Conservation (phyloP, 2,888 invertebrate species). For the Cosmopolites sordidus region DNA sequence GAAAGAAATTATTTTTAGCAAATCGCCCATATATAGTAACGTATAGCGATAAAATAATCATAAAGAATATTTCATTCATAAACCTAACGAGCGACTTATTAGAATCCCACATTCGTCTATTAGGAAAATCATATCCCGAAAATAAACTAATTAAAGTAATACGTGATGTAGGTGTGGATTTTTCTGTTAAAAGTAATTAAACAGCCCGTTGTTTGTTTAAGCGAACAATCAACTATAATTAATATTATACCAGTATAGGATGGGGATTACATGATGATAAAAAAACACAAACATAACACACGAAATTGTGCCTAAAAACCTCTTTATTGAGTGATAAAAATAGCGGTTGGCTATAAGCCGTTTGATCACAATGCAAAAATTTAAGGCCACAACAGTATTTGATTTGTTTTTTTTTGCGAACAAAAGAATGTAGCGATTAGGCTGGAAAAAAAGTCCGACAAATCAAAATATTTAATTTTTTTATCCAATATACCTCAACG, state of each 20-base stretch:
- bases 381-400: background rate
- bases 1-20: too few relatives aligned
- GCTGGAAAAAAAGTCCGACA: too few relatives aligned
- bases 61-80: background rate
- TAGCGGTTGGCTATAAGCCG: background rate
- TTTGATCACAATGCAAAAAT: background rate
- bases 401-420: background rate
- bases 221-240: background rate
- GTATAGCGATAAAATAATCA: too few relatives aligned
- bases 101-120: background rate
- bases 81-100: background rate
- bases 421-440: background rate
- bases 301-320: conserved; percentile 8
- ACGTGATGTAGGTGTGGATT: conserved; percentile 1
- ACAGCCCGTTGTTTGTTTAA: background rate
- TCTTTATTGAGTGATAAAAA: conserved; percentile 10
- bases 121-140: background rate
- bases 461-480: too few relatives aligned
- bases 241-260: background rate
- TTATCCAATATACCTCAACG: too few relatives aligned
- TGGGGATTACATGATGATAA: background rate
- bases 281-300: background rate
- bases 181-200: conserved; percentile 1
- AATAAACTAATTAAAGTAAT: background rate
- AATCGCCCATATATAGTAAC: too few relatives aligned